Evolutionary conservation across 2,113 vertebrate species (phyloP).

Genomic region (Upupa epops): DNA sequence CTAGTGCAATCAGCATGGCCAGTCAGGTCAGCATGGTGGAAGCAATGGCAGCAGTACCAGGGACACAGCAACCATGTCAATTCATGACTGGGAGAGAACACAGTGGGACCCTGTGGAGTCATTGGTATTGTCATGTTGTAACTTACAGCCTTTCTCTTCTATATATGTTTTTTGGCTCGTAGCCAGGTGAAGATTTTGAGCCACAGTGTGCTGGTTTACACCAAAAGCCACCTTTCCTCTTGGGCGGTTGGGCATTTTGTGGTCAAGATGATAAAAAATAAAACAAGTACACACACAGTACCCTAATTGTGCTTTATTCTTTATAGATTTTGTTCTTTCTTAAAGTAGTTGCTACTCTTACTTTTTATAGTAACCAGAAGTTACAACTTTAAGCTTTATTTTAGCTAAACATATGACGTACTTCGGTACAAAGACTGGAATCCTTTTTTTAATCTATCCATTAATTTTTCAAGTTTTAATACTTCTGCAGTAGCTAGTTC

Average conservation of each 20-base stretch:
- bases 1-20: accelerated
- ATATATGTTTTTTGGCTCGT: background rate
- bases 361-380: background rate
- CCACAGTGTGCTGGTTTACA: background rate
- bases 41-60: background rate
- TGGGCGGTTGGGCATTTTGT: background rate
- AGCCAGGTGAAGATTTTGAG: background rate
- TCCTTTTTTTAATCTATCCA: background rate
- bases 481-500: background rate
- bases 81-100: background rate
- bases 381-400: background rate
- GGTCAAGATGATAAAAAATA: background rate
- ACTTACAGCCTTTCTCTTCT: background rate
- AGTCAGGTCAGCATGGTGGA: background rate
- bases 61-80: background rate
- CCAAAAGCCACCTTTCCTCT: background rate
- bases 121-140: accelerated
- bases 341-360: background rate
- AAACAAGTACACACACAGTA: background rate
- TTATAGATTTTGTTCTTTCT: background rate
- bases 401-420: background rate
- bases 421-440: background rate
- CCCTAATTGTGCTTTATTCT: background rate
- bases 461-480: background rate
- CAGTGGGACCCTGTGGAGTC: accelerated